Percentiles rank a stretch among this genome's conserved stretches.
phyloP scores from a whole-genome alignment of 2,113 vertebrate genomes.

The Pristiophorus japonicus region DNA sequence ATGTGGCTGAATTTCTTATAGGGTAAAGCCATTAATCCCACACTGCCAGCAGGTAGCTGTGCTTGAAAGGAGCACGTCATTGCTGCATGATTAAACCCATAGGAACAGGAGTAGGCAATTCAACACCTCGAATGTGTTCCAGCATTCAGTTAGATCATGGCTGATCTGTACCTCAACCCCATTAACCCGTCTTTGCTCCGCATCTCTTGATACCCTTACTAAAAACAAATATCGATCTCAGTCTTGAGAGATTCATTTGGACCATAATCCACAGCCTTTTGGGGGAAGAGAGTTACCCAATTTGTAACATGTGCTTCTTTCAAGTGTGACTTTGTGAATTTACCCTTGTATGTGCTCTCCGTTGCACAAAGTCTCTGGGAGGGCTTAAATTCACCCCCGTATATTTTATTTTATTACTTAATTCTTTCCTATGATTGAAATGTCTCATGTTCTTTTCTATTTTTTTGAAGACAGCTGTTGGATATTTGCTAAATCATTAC shows the following conservation, averaged over 20 bases:
- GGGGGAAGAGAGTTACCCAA: not conserved
- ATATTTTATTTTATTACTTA: not conserved
- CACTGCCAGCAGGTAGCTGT: too few species aligned
- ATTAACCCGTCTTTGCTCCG: not conserved
- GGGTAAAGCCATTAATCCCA: too few species aligned
- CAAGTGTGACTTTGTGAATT: not conserved
- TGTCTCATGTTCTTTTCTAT: not conserved
- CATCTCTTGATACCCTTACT: not conserved
- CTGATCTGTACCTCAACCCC: not conserved
- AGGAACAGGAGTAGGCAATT: not conserved
- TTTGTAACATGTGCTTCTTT: not conserved
- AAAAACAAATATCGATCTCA: not conserved
- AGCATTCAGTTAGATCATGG: not conserved
- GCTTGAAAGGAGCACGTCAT: too few species aligned
- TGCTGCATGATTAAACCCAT: too few species aligned
- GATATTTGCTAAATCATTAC: conserved; percentile 24
- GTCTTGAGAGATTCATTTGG: not conserved
- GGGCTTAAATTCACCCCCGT: not conserved
- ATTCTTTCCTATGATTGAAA: not conserved
- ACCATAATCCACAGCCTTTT: not conserved
- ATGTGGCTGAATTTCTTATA: too few species aligned
- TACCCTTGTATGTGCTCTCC: not conserved
- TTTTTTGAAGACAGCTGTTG: not conserved
- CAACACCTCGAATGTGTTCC: not conserved
- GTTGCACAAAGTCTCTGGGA: not conserved